These are phyloP conservation scores for Cephus spinipes DNA, from an alignment of 2,888 invertebrate genomes.

Conservation along the genomic window DNA sequence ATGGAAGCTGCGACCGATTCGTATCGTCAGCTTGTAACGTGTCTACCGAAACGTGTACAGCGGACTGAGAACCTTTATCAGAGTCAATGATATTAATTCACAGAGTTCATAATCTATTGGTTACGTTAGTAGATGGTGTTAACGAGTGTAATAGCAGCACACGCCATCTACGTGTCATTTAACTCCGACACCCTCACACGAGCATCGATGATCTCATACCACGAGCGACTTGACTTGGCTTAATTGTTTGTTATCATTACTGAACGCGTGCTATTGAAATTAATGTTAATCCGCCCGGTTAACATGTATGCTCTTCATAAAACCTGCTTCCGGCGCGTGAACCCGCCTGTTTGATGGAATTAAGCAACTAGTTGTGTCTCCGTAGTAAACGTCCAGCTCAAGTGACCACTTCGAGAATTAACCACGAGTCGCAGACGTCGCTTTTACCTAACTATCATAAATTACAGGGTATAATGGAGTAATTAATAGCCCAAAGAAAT, in stretches of 20 bases:
- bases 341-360: slow-evolving; percentile 55
- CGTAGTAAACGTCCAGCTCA: not conserved
- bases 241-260: slow-evolving; percentile 67
- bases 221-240: slow-evolving; percentile 53
- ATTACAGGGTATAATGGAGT: not conserved
- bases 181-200: slow-evolving; percentile 62
- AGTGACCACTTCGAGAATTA: not conserved
- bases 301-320: slow-evolving; percentile 50
- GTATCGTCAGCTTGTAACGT: not conserved
- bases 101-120: slow-evolving; percentile 64
- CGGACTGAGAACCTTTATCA: slow-evolving; percentile 45
- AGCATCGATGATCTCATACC: slow-evolving; percentile 64
- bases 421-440: not conserved
- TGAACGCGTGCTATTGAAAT: slow-evolving; percentile 66
- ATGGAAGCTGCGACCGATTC: not conserved
- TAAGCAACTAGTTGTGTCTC: slow-evolving; percentile 53
- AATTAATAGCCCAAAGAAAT: not conserved
- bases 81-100: slow-evolving; percentile 61
- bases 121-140: slow-evolving; percentile 59
- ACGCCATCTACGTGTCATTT: slow-evolving; percentile 64
- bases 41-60: not conserved
- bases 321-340: slow-evolving; percentile 62
- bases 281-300: slow-evolving; percentile 64
- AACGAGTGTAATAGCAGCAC: slow-evolving; percentile 62
- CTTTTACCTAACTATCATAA: not conserved